Percentiles rank a stretch among this genome's conserved stretches.
These are phyloP conservation scores for Oryzias curvinotus DNA, from an alignment of 2,113 vertebrate genomes.

Conservation along the genomic window DNA sequence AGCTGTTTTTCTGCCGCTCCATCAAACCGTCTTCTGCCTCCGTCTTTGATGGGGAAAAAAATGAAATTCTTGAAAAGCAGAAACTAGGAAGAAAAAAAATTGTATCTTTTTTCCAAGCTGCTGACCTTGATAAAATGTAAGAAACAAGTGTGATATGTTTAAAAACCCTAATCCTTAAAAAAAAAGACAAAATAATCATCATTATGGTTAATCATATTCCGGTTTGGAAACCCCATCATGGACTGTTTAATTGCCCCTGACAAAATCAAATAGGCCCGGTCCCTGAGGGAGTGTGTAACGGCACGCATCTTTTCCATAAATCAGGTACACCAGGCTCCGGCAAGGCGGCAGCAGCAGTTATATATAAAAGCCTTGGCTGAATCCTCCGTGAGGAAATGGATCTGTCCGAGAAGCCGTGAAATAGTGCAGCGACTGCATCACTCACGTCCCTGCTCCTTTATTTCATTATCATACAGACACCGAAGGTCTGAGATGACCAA, in stretches of 20 bases:
- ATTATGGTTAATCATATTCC: constrained; percentile 45
- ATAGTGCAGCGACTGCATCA: constrained; percentile 59
- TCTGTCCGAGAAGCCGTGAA: constrained; percentile 66
- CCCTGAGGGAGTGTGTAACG: constrained; percentile 48
- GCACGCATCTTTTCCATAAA: constrained; percentile 63
- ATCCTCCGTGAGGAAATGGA: constrained; percentile 64
- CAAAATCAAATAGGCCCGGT: constrained; percentile 61
- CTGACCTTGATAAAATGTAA: constrained; percentile 30
- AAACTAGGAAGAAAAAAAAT: constrained; percentile 6
- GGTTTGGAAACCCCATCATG: constrained; percentile 16
- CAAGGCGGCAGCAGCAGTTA: constrained; percentile 59
- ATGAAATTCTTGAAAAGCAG: constrained; percentile 2
- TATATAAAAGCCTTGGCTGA: constrained; percentile 52
- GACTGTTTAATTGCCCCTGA: constrained; percentile 64
- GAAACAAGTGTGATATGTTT: constrained; percentile 29
- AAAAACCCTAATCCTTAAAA: constrained; percentile 9
- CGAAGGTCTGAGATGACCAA: constrained; percentile 33
- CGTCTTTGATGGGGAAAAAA: constrained; percentile 20
- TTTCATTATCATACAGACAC: constrained; percentile 72
- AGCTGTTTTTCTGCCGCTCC: constrained; percentile 47
- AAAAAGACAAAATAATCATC: constrained; percentile 23
- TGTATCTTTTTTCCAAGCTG: constrained; percentile 9
- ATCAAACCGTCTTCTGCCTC: constrained; percentile 36
- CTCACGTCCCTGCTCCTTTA: constrained; percentile 55
- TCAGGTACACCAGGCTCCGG: constrained; percentile 38